Conservation (phyloP, 2,113 vertebrate species). For the Andinoacara biseriatus region DNA sequence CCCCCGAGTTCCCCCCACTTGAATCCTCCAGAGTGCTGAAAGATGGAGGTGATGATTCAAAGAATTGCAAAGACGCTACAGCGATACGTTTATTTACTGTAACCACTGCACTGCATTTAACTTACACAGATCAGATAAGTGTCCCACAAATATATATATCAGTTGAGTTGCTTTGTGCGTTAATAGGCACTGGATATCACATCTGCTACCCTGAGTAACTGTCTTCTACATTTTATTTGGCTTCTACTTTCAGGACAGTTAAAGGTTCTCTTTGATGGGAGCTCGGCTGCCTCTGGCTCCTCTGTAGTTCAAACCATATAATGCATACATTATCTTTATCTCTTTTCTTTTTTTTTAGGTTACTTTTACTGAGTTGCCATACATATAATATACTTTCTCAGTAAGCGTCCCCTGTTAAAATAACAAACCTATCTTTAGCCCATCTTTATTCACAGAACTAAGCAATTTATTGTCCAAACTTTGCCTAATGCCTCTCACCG, state of each 20-base stretch:
- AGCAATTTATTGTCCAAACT: background rate
- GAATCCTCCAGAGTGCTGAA: background rate
- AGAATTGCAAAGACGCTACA: background rate
- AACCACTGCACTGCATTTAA: background rate
- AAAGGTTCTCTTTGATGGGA: background rate
- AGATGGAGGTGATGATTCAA: background rate
- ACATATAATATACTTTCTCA: background rate
- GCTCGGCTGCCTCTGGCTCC: background rate
- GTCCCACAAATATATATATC: background rate
- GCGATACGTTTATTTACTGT: background rate
- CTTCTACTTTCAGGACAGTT: background rate
- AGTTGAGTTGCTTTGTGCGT: background rate
- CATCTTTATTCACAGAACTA: background rate
- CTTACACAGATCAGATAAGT: background rate
- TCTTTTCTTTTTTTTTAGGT: background rate
- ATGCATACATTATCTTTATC: background rate
- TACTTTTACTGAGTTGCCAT: background rate
- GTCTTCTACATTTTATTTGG: background rate
- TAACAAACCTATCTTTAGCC: background rate
- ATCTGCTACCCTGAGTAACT: background rate
- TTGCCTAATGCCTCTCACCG: background rate
- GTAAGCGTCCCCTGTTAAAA: background rate
- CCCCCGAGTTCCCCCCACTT: background rate
- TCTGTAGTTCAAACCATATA: background rate
- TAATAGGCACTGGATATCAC: background rate